Percentiles rank a stretch among this genome's conserved stretches.
Conservation (phyloP, 2,113 vertebrate genomes). For the Mormoops blainvillei region DNA sequence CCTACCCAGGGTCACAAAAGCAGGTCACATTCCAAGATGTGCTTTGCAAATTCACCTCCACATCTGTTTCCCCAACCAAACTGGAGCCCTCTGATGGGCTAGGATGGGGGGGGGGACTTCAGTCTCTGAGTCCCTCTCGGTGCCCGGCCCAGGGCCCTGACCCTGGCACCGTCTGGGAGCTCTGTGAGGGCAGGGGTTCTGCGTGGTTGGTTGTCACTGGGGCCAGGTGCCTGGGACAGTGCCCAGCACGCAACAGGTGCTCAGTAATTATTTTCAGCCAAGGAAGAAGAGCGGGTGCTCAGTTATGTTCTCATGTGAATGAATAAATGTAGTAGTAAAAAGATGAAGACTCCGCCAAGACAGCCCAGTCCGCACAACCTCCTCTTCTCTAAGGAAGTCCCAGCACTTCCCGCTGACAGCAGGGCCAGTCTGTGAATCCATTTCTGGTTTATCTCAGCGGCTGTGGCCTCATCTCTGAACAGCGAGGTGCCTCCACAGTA, state of each 20-base stretch:
- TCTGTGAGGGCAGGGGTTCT: neutral
- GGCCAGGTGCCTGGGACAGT: neutral
- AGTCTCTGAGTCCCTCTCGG: neutral
- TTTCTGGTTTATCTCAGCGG: neutral
- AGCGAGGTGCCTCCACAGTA: too few species aligned
- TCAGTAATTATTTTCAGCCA: neutral
- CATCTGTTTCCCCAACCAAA: neutral
- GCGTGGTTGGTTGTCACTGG: fast-evolving
- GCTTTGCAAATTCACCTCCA: neutral
- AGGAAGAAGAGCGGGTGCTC: neutral
- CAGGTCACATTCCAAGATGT: neutral
- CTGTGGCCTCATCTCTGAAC: neutral
- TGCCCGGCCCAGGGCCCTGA: too few species aligned
- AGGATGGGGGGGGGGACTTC: neutral
- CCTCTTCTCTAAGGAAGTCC: neutral
- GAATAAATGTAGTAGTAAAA: neutral
- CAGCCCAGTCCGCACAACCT: neutral
- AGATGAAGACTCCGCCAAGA: neutral
- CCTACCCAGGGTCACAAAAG: neutral
- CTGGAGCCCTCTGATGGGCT: neutral
- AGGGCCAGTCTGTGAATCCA: too few species aligned
- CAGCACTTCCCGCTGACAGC: neutral
- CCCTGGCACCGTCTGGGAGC: too few species aligned
- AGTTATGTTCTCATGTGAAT: neutral
- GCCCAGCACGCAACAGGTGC: neutral